Evolutionary conservation across 2,888 invertebrate species (phyloP).

Genomic region (Drosophila paranaensis): DNA sequence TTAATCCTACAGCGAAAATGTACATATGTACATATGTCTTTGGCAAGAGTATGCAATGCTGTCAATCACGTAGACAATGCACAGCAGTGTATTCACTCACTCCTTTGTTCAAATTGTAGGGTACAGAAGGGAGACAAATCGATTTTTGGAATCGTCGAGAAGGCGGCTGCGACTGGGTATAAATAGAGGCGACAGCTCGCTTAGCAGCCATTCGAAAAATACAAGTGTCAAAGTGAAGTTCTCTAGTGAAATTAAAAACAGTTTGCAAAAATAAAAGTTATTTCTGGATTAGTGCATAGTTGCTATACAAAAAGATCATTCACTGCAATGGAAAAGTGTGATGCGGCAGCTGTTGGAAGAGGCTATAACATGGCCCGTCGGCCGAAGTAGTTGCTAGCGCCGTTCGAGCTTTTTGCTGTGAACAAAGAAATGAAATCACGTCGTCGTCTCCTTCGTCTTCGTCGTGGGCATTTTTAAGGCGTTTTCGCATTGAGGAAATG

Average conservation of each 20-base stretch:
- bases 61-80: slow-evolving; percentile 11
- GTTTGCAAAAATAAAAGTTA: slow-evolving; percentile 21
- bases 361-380: slow-evolving; percentile 50
- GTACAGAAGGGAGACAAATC: slow-evolving; percentile 35
- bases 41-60: no score
- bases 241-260: slow-evolving; percentile 21
- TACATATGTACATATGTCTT: background rate
- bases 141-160: slow-evolving; percentile 46
- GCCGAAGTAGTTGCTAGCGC: slow-evolving; percentile 51
- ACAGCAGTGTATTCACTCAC: slow-evolving; percentile 37
- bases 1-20: background rate
- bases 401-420: slow-evolving; percentile 39
- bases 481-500: slow-evolving; percentile 55
- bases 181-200: slow-evolving; percentile 48
- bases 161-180: slow-evolving; percentile 35
- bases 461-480: slow-evolving; percentile 39
- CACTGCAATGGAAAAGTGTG: slow-evolving; percentile 59
- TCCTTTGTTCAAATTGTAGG: slow-evolving; percentile 6
- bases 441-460: slow-evolving; percentile 35
- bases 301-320: slow-evolving; percentile 19
- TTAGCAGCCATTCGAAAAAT: slow-evolving; percentile 47
- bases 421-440: slow-evolving; percentile 57
- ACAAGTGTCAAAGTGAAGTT: slow-evolving; percentile 63
- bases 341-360: slow-evolving; percentile 21
- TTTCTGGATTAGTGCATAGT: slow-evolving; percentile 26